phyloP scores from a whole-genome alignment of 1,140 invertebrate species.

The Philaenus spumarius region DNA sequence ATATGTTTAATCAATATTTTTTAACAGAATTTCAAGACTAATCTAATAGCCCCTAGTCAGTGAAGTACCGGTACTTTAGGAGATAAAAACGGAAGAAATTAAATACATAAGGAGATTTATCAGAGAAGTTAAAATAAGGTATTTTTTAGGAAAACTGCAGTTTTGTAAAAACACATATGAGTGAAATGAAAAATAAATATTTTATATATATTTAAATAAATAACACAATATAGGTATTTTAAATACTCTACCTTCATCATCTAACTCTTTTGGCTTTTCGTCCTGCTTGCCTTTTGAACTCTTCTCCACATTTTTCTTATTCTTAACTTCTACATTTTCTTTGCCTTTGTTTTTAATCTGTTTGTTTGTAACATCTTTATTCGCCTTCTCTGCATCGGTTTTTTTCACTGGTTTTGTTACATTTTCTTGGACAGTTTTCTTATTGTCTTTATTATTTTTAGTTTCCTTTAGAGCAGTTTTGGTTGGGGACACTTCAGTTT shows the following conservation, averaged over 20 bases:
- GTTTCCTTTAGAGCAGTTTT: conserved; percentile 27
- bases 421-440: conserved; percentile 37
- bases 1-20: too few species aligned
- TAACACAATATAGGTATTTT: too few species aligned
- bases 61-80: too few species aligned
- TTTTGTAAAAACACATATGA: too few species aligned
- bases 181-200: too few species aligned
- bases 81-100: too few species aligned
- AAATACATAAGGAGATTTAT: too few species aligned
- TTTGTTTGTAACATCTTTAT: conserved; percentile 23
- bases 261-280: conserved; percentile 58
- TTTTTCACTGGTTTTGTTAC: conserved; percentile 42
- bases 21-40: too few species aligned
- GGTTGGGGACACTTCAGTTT: conserved; percentile 15
- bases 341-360: conserved; percentile 44
- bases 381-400: conserved; percentile 43
- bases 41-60: too few species aligned
- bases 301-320: conserved; percentile 47
- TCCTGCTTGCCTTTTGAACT: conserved; percentile 45
- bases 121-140: too few species aligned
- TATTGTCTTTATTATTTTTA: conserved; percentile 37
- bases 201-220: too few species aligned
- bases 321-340: conserved; percentile 39
- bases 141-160: too few species aligned
- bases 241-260: conserved; percentile 59